Evolutionary conservation across 2,113 vertebrate genomes (phyloP), one percentile per base, ranked within the genome.

Genomic region (Tichodroma muraria): DNA sequence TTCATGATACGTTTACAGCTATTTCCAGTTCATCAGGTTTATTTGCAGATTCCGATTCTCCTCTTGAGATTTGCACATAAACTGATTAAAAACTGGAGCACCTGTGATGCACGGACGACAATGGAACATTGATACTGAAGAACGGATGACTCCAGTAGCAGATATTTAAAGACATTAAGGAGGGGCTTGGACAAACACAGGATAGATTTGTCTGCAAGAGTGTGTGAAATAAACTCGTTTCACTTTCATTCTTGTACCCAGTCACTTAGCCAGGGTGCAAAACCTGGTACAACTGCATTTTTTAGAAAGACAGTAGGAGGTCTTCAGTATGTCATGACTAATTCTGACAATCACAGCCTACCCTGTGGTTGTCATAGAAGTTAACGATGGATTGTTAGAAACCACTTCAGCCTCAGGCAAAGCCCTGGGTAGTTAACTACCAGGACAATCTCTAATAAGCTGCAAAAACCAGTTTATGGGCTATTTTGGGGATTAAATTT

Each of bases 331-430:
- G 75, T 96, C 94, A 94, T 45, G 37, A 78, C 87, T 96, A 95
- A 95, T 95, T 91, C 92, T 94, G 88, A 94, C 84, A 95, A 96
- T 94, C 89, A 79, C 89, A 79, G 90, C 60, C 47, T 57, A 89
- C 72, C 72, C 92, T 30, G 7, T 12, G 20, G 76, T 87, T 96
- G 97, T 97, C 96, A 92, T 3, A 92, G 92, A 95, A 95, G 89
- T 89, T 97, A 96, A 97, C 95, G 93, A 97, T 86, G 95, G 89
- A 93, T 87, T 94, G 50, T 85, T 91, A 87, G 76, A 97, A 83
- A 93, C 86, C 37, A 23, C 82, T 89, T 80, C 78, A 80, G 93
- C 97, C 92, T 28, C 65, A 93, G 96, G 96, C 97, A 96, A 89
- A 94, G 97, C 97, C 97, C 73, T 92, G 76, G 95, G 96, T 94